These are phyloP conservation scores for Scartelaos histophorus DNA, from an alignment of 2,113 vertebrate genomes.

Conservation along the genomic window DNA sequence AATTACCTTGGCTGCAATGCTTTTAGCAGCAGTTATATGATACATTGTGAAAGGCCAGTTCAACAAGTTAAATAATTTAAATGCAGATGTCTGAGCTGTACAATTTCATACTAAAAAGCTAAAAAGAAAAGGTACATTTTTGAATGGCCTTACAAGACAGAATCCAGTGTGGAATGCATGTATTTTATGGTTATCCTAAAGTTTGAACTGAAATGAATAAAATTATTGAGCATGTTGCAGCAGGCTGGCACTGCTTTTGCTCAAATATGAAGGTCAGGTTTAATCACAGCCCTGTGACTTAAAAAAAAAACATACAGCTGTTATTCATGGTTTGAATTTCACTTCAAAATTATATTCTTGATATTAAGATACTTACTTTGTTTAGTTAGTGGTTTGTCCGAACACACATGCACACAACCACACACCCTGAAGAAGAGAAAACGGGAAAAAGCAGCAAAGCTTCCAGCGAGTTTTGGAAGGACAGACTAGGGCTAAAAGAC, in stretches of 20 bases:
- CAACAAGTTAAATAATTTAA: constrained; percentile 25
- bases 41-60: constrained; percentile 19
- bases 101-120: not conserved
- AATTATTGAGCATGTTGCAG: not conserved
- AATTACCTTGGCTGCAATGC: not conserved
- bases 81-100: not conserved
- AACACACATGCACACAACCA: constrained; percentile 21
- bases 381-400: constrained; percentile 8
- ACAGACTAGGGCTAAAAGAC: constrained; percentile 34
- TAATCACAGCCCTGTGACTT: not conserved
- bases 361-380: not conserved
- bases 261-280: not conserved
- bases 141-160: no score
- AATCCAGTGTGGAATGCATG: not conserved
- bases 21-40: constrained; percentile 32
- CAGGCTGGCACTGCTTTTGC: not conserved
- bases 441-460: constrained; percentile 50
- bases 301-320: constrained; percentile 3
- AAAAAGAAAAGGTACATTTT: no score
- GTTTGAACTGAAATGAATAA: not conserved
- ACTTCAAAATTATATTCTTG: constrained; percentile 15
- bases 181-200: not conserved
- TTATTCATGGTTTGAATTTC: constrained; percentile 61
- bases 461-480: constrained; percentile 55
- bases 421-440: constrained; percentile 27